Base-by-base conservation (phyloP, 2,888 invertebrate species). In the Lypha dubia region DNA sequence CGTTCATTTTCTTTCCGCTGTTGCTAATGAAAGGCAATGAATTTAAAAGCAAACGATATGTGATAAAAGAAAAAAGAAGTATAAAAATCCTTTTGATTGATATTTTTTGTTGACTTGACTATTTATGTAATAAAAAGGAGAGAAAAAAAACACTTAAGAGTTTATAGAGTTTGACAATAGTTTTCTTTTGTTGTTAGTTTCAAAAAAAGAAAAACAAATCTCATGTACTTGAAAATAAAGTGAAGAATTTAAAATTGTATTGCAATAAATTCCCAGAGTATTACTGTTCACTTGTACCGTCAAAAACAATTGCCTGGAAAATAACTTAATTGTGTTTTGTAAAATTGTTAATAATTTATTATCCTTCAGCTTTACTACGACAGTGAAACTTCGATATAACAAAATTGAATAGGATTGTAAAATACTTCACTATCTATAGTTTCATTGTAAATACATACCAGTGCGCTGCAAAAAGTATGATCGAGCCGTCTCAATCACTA, bases 31-130 rank as follows among this genome's bases (percentile, higher is more conserved):
- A 70, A 62, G 22, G 62, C 70, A 79, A 62, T 70, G 44, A 70
- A 70, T 62, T 58, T n/a, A 67, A 76, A 67, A 58, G 9, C 1
- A 17, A 7, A 38, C 9, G 24, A 60, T 24, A 24, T 20, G 22
- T 7, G 13, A 62, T 28, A 62, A 24, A 56, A 71, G 46, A 22
- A 24, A 20, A 22, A 24, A 20, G 41, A 67, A 56, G 44, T 49
- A 80, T 70, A 62, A 68, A 75, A 80, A 73, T 75, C 67, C 49
- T 41, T 80, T 74, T 77, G 73, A 81, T 81, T 77, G 73, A 63
- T 73, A 70, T 84, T 81, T 84, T 81, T 58, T 84, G 67, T 76
- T 84, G 80, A 77, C 73, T 80, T 68, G 53, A 63, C 79, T 79
- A 68, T 79, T 79, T 63, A 75, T 60, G 53, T 32, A 62, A 62